Evolutionary conservation across 2,888 invertebrate species (phyloP).

Genomic region (Anodontia alba): DNA sequence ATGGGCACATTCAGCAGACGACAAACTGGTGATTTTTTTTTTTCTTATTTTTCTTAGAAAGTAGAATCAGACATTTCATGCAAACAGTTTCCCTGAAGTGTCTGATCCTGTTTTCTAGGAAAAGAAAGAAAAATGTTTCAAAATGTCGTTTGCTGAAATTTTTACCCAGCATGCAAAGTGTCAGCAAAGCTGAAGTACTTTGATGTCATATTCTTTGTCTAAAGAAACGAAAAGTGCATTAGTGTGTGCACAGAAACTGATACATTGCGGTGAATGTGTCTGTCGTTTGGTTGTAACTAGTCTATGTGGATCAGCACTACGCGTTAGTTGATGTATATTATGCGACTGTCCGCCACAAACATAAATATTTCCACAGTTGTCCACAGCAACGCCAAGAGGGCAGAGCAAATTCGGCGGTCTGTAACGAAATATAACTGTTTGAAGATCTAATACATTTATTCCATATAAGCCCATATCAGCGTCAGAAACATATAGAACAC

Average conservation of each 20-base stretch:
- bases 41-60: no score
- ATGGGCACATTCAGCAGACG: no score
- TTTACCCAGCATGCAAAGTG: no score
- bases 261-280: background rate
- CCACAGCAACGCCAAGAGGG: background rate
- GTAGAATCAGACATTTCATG: no score
- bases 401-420: background rate
- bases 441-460: background rate
- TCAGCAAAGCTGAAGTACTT: background rate
- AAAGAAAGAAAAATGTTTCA: no score
- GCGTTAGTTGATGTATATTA: slow-evolving; percentile 2
- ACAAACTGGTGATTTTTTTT: no score
- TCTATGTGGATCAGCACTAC: background rate
- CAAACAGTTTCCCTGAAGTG: no score
- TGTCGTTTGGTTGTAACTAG: background rate
- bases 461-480: background rate
- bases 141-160: no score
- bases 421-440: background rate
- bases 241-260: background rate
- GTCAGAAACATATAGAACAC: background rate
- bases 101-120: no score
- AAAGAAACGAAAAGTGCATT: background rate
- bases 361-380: background rate
- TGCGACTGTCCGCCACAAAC: background rate
- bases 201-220: background rate